These are phyloP conservation scores for Epistrophella euchroma DNA, from an alignment of 2,888 invertebrate species.

Conservation along the genomic window DNA sequence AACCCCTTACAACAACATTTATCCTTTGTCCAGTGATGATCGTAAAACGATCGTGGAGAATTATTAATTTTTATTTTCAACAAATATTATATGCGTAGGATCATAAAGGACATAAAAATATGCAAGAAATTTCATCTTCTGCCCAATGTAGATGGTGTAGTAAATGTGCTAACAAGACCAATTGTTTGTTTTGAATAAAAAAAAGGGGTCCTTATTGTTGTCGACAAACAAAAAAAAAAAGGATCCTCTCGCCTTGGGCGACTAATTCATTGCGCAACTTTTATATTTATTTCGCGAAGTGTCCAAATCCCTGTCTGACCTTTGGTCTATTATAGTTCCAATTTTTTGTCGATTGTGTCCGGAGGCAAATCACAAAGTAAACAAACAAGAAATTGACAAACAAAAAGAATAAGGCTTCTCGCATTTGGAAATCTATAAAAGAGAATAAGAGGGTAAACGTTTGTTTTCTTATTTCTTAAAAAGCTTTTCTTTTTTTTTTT, in stretches of 20 bases:
- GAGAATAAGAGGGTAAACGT: conserved; percentile 14
- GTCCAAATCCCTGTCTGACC: conserved; percentile 82
- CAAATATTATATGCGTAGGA: conserved; percentile 65
- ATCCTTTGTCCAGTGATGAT: conserved; percentile 36
- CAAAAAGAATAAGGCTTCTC: conserved; percentile 20
- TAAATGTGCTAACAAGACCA: conserved; percentile 29
- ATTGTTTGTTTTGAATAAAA: neutral
- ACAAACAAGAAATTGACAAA: conserved; percentile 43
- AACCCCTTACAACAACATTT: conserved; percentile 22
- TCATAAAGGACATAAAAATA: conserved; percentile 50
- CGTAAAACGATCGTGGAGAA: conserved; percentile 53
- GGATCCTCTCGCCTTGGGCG: conserved; percentile 31
- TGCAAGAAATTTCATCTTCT: conserved; percentile 31
- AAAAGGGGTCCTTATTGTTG: neutral
- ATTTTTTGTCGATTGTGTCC: conserved; percentile 4
- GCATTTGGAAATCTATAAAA: neutral
- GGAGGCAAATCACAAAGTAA: conserved; percentile 54
- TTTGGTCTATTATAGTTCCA: conserved; percentile 78
- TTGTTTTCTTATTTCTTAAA: conserved; percentile 4
- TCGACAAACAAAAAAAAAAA: neutral
- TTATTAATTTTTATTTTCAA: conserved; percentile 39
- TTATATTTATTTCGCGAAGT: conserved; percentile 68
- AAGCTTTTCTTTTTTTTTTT: conserved; percentile 1
- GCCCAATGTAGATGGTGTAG: neutral
- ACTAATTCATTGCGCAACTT: conserved; percentile 40